phyloP scores from a whole-genome alignment of 1,140 invertebrate genomes.

The Neomicropteryx cornuta region DNA sequence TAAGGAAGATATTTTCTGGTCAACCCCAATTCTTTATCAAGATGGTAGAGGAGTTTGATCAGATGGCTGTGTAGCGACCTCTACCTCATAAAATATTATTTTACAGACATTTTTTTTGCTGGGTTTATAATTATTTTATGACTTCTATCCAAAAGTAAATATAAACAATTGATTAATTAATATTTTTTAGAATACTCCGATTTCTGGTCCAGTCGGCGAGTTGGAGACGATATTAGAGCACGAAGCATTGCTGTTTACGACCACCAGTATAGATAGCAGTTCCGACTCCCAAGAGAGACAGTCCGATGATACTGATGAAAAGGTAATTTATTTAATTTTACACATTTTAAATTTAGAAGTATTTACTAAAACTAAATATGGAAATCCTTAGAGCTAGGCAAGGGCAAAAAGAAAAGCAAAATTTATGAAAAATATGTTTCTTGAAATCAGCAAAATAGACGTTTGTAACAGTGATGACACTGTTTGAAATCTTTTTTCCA shows the following conservation, averaged over 20 bases:
- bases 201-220: conserved; percentile 60
- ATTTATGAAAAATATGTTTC: background rate
- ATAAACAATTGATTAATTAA: conserved; percentile 7
- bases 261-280: conserved; percentile 47
- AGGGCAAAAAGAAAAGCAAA: conserved; percentile 16
- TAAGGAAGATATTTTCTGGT: too few species aligned
- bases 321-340: too few species aligned
- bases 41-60: background rate
- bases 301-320: conserved; percentile 34
- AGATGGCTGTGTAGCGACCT: background rate
- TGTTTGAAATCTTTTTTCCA: too few species aligned
- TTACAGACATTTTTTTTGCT: conserved; percentile 13
- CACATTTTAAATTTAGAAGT: conserved; percentile 26
- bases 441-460: conserved; percentile 32
- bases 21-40: background rate
- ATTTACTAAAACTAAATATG: background rate
- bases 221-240: conserved; percentile 89
- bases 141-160: background rate
- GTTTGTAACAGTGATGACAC: too few species aligned
- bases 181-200: conserved; percentile 36
- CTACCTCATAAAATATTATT: background rate
- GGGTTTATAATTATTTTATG: conserved; percentile 20
- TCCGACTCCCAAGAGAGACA: conserved; percentile 39
- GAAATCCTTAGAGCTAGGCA: background rate
- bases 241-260: conserved; percentile 78